These are phyloP conservation scores for Drosophila rubida DNA, from an alignment of 2,888 invertebrate genomes.

Conservation along the genomic window DNA sequence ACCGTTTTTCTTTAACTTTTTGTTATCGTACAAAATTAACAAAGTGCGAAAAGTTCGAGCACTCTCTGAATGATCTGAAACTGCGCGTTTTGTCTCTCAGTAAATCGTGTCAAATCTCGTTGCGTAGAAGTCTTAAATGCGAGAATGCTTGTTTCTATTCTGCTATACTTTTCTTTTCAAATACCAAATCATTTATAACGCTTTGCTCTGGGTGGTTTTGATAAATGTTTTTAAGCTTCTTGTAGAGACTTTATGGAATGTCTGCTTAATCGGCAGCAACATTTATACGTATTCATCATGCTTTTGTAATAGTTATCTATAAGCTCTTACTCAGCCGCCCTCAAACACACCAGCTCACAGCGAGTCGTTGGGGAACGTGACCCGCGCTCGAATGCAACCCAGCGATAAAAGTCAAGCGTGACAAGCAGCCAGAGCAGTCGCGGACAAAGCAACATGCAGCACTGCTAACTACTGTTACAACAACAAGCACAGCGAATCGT, in stretches of 20 bases:
- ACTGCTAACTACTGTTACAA: conserved; percentile 25
- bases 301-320: conserved; percentile 22
- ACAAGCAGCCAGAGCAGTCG: conserved; percentile 47
- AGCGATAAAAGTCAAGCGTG: conserved; percentile 62
- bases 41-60: conserved; percentile 72
- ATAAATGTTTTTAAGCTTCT: neutral
- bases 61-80: conserved; percentile 9
- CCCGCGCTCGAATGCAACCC: conserved; percentile 41
- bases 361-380: conserved; percentile 56
- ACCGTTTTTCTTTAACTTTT: conserved; percentile 21
- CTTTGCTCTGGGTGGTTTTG: neutral
- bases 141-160: neutral
- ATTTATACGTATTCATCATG: neutral
- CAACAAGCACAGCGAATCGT: conserved; percentile 53
- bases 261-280: neutral
- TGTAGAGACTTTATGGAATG: neutral
- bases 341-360: neutral
- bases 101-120: neutral
- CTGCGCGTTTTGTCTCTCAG: neutral
- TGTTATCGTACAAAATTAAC: conserved; percentile 61
- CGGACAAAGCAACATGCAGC: conserved; percentile 2
- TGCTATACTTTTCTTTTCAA: too few species aligned
- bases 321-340: conserved; percentile 30
- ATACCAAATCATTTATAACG: neutral
- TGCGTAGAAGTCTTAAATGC: too few species aligned